Percentiles rank a stretch among this genome's conserved stretches.
These are phyloP conservation scores for Drosophila funebris DNA, from an alignment of 1,140 invertebrate genomes.

Conservation along the genomic window DNA sequence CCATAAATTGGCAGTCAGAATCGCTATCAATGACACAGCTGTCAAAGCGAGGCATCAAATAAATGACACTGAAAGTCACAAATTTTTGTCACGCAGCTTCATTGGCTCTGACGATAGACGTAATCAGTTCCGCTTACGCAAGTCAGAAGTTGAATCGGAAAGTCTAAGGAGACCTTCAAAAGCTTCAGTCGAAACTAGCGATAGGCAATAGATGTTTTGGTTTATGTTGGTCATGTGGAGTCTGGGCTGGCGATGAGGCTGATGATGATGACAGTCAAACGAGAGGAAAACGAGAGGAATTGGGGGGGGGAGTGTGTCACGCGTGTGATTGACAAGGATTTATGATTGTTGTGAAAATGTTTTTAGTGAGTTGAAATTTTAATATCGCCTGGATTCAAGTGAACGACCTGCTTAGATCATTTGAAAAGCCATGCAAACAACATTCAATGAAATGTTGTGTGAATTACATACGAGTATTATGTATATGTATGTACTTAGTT, in stretches of 20 bases:
- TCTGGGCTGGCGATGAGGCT: conserved; percentile 17
- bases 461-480: conserved; percentile 55
- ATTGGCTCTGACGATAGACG: conserved; percentile 55
- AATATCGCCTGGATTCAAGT: conserved; percentile 52
- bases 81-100: conserved; percentile 75
- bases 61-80: conserved; percentile 64
- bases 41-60: conserved; percentile 69
- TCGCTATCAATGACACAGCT: conserved; percentile 60
- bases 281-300: conserved; percentile 4
- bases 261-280: conserved; percentile 71
- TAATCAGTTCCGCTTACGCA: conserved; percentile 81
- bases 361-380: conserved; percentile 67
- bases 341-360: conserved; percentile 74
- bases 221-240: conserved; percentile 27
- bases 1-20: conserved; percentile 28
- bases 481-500: not conserved
- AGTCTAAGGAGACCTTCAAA: conserved; percentile 20
- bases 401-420: conserved; percentile 58
- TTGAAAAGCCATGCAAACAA: conserved; percentile 45
- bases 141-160: conserved; percentile 38
- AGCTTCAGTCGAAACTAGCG: conserved; percentile 60
- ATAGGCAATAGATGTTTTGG: conserved; percentile 19
- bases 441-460: conserved; percentile 59
- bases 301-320: conserved; percentile 47
- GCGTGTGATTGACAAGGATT: conserved; percentile 83